phyloP scores from a whole-genome alignment of 37 sponge, comb jelly and placozoan species.

The Ephydatia muelleri region DNA sequence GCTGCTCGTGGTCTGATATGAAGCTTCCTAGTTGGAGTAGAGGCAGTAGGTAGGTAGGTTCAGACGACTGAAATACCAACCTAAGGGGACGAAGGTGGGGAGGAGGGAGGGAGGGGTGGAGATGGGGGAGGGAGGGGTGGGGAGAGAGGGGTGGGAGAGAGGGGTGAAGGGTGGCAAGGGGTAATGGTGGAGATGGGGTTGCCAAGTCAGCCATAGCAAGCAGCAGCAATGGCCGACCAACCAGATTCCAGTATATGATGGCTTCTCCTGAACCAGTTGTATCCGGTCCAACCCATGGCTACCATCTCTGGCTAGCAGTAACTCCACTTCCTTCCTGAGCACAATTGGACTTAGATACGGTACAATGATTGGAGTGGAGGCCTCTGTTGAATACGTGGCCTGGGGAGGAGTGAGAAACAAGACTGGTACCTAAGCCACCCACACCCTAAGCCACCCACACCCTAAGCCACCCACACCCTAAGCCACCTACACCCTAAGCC shows the following conservation, averaged over 20 bases:
- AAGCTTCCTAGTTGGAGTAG: conserved; percentile 49
- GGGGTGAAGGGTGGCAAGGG: no score
- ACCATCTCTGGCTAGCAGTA: conserved; percentile 60
- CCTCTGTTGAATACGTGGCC: conserved; percentile 9
- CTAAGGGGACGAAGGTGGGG: conserved; percentile 4
- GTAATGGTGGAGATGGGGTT: no score
- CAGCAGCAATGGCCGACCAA: neutral
- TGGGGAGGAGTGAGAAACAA: conserved; percentile 6
- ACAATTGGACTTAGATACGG: conserved; percentile 87
- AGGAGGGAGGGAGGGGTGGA: neutral
- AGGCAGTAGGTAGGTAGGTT: conserved; percentile 80
- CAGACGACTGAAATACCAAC: conserved; percentile 85
- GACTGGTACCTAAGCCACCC: no score
- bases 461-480: no score
- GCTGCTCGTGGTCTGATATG: neutral
- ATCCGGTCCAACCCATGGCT: conserved; percentile 21
- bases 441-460: no score
- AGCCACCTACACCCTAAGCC: no score
- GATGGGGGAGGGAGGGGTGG: neutral
- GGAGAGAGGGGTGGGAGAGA: no score
- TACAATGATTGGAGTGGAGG: conserved; percentile 29
- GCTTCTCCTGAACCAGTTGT: conserved; percentile 36
- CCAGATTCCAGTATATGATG: conserved; percentile 88
- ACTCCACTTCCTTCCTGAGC: conserved; percentile 87
- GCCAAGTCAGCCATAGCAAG: neutral